Evolutionary conservation across 2,888 invertebrate genomes (phyloP), one percentile per base, ranked within the genome.

Genomic region (Drosophila austrosaltans): DNA sequence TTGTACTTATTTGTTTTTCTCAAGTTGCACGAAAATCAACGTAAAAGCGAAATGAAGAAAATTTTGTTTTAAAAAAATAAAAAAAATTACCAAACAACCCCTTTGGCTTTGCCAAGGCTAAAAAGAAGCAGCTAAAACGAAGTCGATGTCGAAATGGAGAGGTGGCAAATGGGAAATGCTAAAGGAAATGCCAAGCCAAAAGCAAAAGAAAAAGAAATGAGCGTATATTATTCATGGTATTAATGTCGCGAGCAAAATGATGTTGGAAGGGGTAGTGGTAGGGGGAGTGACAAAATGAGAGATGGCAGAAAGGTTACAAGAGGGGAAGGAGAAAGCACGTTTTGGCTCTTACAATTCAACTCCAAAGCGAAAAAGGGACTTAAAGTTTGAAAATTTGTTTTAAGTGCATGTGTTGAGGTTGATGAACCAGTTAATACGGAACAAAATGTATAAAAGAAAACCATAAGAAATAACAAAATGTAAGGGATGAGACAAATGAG

Each of bases 141-240:
- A 63, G 36, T 53, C 42, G 36, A 40, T 36, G 10, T 36, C 36
- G 54, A 64, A 42, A 36, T 36, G 28, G 12, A 58, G 44, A 58
- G 44, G 30, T 16, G 39, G 61, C 16, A 20, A 54, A 48, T 75
- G 42, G 60, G 30, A 28, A 54, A 63, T 39, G 25, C 5, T 36
- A 61, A 56, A 16, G 67, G 61, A 71, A 72, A 67, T 67, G 72
- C 65, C 72, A 84, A 77, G 60, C 62, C 69, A 84, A 77, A 48
- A 58, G 69, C 66, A 59, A 85, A 76, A 76, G 82, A 73, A 81
- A 79, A 84, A 89, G 79, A 87, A 82, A 87, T 85, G 86, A 85
- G 86, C 82, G 88, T 87, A 78, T 87, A 85, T 85, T 89, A 85
- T 89, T 85, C 87, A 85, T 89, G 85, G 87, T 84, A 85, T 89